Conservation (phyloP, 2,888 invertebrate species). For the Orthosia incerta region DNA sequence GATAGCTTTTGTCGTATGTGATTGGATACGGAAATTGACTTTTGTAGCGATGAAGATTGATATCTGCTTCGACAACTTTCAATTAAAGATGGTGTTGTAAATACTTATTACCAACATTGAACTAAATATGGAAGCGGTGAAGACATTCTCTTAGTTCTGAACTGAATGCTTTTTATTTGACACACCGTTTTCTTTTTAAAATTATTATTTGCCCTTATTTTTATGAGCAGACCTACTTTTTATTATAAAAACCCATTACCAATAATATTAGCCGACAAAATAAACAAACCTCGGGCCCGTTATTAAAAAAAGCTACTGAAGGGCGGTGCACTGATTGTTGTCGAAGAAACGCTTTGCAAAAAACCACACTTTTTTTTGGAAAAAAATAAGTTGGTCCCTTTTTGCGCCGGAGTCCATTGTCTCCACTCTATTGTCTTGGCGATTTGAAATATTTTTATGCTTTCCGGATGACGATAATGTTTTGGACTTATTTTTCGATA, state of each 20-base stretch:
- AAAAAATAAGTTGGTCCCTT: conserved; percentile 83
- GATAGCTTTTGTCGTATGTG: conserved; percentile 31
- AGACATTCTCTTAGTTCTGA: neutral
- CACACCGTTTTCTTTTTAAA: conserved; percentile 22
- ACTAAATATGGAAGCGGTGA: neutral
- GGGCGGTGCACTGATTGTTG: conserved; percentile 87
- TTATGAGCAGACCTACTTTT: conserved; percentile 63
- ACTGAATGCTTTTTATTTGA: neutral
- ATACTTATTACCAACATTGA: neutral
- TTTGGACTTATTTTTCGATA: conserved; percentile 89
- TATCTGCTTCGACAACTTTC: conserved; percentile 23
- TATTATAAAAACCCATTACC: conserved; percentile 79
- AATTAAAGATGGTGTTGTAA: conserved; percentile 11
- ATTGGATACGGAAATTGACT: conserved; percentile 47
- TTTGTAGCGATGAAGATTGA: conserved; percentile 20
- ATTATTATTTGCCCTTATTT: conserved; percentile 49
- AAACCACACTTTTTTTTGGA: conserved; percentile 81
- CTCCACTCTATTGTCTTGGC: conserved; percentile 88
- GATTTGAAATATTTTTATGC: conserved; percentile 90
- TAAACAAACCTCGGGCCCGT: conserved; percentile 87
- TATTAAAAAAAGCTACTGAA: conserved; percentile 81
- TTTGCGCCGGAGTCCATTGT: conserved; percentile 88
- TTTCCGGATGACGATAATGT: conserved; percentile 89
- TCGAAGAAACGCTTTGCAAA: conserved; percentile 85
- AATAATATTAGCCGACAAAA: conserved; percentile 83